These are phyloP conservation scores for Callithrix jacchus DNA, from an alignment of 2,113 vertebrate species.

Conservation along the genomic window DNA sequence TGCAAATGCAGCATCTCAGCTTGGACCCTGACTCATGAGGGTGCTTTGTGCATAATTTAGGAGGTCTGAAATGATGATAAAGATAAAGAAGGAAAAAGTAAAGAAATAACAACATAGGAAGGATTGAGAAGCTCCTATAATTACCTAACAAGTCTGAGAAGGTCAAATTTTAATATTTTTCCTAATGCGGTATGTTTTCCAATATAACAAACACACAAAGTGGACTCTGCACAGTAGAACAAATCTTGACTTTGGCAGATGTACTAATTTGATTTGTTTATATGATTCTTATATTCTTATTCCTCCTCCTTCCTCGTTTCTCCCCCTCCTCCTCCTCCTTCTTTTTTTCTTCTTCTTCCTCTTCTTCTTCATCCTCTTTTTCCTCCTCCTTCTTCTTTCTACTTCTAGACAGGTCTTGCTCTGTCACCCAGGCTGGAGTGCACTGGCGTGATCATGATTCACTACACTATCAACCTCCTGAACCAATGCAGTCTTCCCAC, in stretches of 20 bases:
- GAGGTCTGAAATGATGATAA: background rate
- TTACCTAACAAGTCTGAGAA: background rate
- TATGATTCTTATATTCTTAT: too few species aligned
- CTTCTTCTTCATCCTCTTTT: too few species aligned
- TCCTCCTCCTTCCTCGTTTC: too few species aligned
- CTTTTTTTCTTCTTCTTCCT: too few species aligned
- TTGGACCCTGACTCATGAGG: background rate
- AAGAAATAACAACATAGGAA: background rate
- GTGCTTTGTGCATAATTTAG: background rate
- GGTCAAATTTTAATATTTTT: background rate
- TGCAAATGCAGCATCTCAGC: too few species aligned
- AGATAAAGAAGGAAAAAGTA: background rate
- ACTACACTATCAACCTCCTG: too few species aligned
- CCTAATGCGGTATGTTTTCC: background rate
- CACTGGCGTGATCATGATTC: too few species aligned
- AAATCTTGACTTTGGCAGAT: background rate
- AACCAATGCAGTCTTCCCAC: too few species aligned
- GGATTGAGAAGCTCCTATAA: background rate
- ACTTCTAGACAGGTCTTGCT: too few species aligned
- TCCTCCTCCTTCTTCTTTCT: too few species aligned
- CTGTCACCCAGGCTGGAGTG: too few species aligned
- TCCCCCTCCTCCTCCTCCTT: too few species aligned
- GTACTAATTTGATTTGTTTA: fast-evolving
- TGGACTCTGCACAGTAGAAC: background rate
- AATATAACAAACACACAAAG: background rate